Conservation (phyloP, 2,888 invertebrate species). For the Mesochorus sp. region DNA sequence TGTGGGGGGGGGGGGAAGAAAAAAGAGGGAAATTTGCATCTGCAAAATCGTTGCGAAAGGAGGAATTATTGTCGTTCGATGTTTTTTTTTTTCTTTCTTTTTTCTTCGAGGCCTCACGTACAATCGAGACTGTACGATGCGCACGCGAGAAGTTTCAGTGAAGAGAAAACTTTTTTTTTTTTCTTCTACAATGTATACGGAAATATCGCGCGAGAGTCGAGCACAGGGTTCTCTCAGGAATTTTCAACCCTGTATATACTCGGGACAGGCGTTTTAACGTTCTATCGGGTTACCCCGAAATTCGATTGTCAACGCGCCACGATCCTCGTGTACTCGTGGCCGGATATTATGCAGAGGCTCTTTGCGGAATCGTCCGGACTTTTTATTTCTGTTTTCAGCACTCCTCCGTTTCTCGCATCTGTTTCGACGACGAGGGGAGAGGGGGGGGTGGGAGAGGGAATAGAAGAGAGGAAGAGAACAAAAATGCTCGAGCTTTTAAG, state of each 20-base stretch:
- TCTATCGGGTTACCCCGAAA: constrained; percentile 42
- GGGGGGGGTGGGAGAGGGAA: no score
- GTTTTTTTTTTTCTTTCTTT: no score
- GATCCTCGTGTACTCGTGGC: background rate
- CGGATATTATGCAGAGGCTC: constrained; percentile 16
- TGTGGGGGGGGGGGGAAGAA: no score
- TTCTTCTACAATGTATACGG: constrained; percentile 7
- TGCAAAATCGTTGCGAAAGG: constrained; percentile 29
- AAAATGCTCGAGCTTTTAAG: no score
- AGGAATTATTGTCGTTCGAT: constrained; percentile 32
- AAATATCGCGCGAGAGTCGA: background rate
- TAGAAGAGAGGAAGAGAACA: no score
- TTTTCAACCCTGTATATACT: constrained; percentile 18
- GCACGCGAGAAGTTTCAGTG: constrained; percentile 5
- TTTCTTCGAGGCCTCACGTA: background rate
- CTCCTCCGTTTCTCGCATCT: background rate
- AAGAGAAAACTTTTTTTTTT: no score
- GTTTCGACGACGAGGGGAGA: no score
- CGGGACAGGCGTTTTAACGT: constrained; percentile 21
- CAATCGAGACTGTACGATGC: background rate
- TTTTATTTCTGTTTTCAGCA: no score
- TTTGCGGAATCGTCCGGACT: background rate
- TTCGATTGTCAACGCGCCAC: constrained; percentile 41
- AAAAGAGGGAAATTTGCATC: constrained; percentile 48
- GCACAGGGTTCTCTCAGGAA: background rate